Conservation (phyloP, 2,113 vertebrate species). For the Oophaga pumilio region DNA sequence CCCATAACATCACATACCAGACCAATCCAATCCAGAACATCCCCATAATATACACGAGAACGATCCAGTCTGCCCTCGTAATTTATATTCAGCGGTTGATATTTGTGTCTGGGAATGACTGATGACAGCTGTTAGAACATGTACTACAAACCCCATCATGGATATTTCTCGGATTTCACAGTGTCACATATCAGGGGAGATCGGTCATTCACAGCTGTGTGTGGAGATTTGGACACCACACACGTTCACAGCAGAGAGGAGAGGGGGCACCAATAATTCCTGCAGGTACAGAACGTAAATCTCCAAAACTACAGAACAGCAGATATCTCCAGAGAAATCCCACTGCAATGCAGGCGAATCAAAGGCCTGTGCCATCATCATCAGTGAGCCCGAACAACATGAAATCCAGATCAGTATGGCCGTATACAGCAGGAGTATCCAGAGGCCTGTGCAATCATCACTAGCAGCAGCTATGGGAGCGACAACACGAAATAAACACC, state of each 20-base stretch:
- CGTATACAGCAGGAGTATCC: too few species aligned
- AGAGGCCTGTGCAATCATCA: too few species aligned
- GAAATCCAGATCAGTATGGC: too few species aligned
- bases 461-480: too few species aligned
- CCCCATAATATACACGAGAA: background rate
- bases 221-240: background rate
- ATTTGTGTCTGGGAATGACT: background rate
- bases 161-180: background rate
- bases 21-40: background rate
- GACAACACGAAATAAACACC: too few species aligned
- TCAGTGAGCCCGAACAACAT: background rate
- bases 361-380: background rate
- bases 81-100: background rate
- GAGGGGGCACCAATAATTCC: background rate
- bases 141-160: background rate
- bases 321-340: conserved; percentile 9
- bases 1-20: background rate
- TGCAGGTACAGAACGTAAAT: conserved; percentile 16
- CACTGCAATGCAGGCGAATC: conserved; percentile 31
- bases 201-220: background rate
- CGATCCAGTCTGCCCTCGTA: background rate
- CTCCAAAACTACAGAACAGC: background rate
- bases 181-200: background rate
- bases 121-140: background rate
- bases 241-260: background rate